phyloP scores from a whole-genome alignment of 2,888 invertebrate species.

The Drosophila crucigera region DNA sequence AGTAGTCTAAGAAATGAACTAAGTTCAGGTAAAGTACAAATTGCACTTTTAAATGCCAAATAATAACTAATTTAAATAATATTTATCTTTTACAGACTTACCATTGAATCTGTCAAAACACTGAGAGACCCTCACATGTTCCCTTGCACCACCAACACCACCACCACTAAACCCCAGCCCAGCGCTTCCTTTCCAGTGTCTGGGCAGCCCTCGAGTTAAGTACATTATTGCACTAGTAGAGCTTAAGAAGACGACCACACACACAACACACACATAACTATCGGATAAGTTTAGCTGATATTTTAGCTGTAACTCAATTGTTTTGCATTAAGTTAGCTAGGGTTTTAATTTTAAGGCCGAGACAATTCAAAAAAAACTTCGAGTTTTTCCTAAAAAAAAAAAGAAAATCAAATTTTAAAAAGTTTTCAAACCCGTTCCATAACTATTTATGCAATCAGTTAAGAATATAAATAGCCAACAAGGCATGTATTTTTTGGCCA shows the following conservation, averaged over 20 bases:
- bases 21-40: constrained; percentile 83
- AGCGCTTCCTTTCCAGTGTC: constrained; percentile 41
- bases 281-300: constrained; percentile 68
- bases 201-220: constrained; percentile 69
- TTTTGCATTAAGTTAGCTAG: constrained; percentile 69
- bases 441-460: constrained; percentile 57
- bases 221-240: constrained; percentile 72
- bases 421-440: constrained; percentile 55
- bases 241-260: constrained; percentile 64
- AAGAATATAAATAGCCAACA: constrained; percentile 27
- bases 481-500: constrained; percentile 35
- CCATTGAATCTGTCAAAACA: constrained; percentile 96
- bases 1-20: constrained; percentile 85
- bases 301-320: constrained; percentile 73
- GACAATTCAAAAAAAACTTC: constrained; percentile 40
- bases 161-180: constrained; percentile 3
- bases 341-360: constrained; percentile 58
- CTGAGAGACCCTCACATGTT: constrained; percentile 83
- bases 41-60: neutral
- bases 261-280: constrained; percentile 47
- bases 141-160: constrained; percentile 15
- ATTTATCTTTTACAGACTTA: constrained; percentile 90
- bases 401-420: constrained; percentile 35
- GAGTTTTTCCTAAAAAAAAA: constrained; percentile 29
- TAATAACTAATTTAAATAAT: neutral